Base-by-base conservation (phyloP, 92 coral and sea anemone species). In the Siderastrea radians region DNA sequence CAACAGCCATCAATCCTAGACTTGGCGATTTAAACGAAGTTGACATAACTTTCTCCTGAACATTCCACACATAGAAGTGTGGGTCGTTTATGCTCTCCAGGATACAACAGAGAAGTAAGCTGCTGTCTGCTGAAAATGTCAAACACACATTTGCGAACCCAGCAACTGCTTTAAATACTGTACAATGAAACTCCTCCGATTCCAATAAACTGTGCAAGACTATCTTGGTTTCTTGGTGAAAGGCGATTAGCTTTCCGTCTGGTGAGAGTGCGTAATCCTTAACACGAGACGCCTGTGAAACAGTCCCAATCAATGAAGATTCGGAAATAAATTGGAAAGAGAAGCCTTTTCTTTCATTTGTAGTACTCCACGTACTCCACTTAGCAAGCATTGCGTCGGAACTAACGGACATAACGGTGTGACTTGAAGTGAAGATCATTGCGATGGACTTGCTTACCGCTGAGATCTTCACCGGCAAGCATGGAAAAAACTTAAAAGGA, bases 31-130 rank as follows among this genome's bases (percentile, higher is more conserved):
- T 6, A n/a, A 78, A 78, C 15, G 6, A 1, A 5, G 3, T 49
- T 15, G 72, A 78, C 53, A 8, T 2, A 46, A 12, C 58, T 78
- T 63, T 4, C 4, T 19, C 16, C 62, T 48, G 26, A 49, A 78
- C 13, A 78, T 63, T 60, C 83, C 83, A 78, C n/a, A 78, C 48
- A 17, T 61, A 49, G 72, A 62, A 61, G 46, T 47, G 47, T 49
- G 46, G 68, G 19, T 1, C 8, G 14, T 10, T 47, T 7, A 8
- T 6, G 58, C 9, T 47, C 12, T 62, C 82, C 82, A 47, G 82
- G 2, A 48, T 17, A 78, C 82, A 78, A 46, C 61, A 0, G 10
- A 59, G 58, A 47, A 78, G 82, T 46, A 19, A 60, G 44, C 55
- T 60, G 16, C 71, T 61, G 58, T 78, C 58, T 1, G 57, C 7